Base-by-base conservation (phyloP, 2,888 invertebrate genomes). In the Odiellus spinosus region DNA sequence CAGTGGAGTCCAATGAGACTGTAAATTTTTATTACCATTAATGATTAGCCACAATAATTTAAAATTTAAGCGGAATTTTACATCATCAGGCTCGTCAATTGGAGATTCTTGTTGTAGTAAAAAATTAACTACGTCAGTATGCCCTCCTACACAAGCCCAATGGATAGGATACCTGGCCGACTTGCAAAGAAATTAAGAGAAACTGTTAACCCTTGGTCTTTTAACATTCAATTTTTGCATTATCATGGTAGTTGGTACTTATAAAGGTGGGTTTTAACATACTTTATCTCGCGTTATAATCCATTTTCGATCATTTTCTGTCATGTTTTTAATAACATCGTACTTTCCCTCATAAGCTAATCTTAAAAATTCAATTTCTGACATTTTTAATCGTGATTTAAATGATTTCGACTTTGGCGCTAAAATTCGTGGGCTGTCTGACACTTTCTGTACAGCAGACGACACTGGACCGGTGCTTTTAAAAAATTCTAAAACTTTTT, bases 141-240 rank as follows among this genome's bases (percentile, higher is more conserved):
- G 80, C 18, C 85, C 85, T 52, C 82, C 78, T 45, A 82, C 69
- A 43, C 79, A 74, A 34, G 84, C 81, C 81, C 86, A 82, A 63
- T 86, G 83, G 54, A 86, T 67, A 17, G 83, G 69, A 53, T 79
- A 71, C 49, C 85, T 73, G 45, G 71, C 71, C 26, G 50, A 45
- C 52, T 52, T 18, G 11, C 42, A 19, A 15, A 14, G 15, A 5
- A 17, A 39, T 18, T n/a, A 45, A 19, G 12, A 14, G 15, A 5
- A 17, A 39, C 8, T 26, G 26, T 26, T 26, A 26, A 26, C 5
- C 26, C 26, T 26, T 26, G 26, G 26, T 26, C n/a, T n/a, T n/a
- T 26, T 26, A 8, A 26, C 8, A 8, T 8, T 26, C 26, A 26
- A 26, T 26, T 26, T 26, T 26, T 26, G 26, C 26, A 6, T 26